A percentile compares a stretch with the other conserved stretches of the same genome.
Conservation (phyloP, 2,113 vertebrate genomes). For the Apaloderma vittatum region DNA sequence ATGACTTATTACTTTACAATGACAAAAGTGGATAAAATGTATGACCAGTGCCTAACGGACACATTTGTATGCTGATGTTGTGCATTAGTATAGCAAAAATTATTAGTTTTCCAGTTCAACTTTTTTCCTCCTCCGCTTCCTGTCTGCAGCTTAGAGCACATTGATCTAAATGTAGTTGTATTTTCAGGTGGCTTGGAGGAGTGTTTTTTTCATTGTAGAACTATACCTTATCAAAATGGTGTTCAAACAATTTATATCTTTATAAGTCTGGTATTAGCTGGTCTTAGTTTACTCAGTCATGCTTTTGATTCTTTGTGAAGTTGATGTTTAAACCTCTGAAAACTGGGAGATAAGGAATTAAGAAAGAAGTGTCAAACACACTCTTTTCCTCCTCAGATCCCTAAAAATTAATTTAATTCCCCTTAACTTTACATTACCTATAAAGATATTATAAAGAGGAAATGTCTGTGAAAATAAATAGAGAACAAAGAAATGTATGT, state of each 20-base stretch:
- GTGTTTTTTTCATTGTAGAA: neutral
- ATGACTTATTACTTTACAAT: neutral
- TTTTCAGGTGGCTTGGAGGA: neutral
- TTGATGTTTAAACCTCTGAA: neutral
- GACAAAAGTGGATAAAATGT: neutral
- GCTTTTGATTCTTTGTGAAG: neutral
- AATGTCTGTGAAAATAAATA: neutral
- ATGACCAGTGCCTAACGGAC: neutral
- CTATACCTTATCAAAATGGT: neutral
- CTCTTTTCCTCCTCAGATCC: neutral
- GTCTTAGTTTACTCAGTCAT: neutral
- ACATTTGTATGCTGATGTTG: neutral
- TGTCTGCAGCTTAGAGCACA: neutral
- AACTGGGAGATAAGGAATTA: neutral
- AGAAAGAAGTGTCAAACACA: neutral
- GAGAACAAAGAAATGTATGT: neutral
- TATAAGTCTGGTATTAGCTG: neutral
- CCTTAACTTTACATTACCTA: neutral
- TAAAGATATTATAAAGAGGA: neutral
- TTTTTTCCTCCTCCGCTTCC: neutral
- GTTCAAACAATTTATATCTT: neutral
- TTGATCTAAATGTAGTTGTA: neutral
- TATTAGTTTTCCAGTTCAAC: neutral
- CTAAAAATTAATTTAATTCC: neutral
- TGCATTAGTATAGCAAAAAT: neutral